Percentiles rank a stretch among this genome's conserved stretches.
Evolutionary conservation across 2,113 vertebrate genomes (phyloP).

Genomic region (Tachysurus fulvidraco): DNA sequence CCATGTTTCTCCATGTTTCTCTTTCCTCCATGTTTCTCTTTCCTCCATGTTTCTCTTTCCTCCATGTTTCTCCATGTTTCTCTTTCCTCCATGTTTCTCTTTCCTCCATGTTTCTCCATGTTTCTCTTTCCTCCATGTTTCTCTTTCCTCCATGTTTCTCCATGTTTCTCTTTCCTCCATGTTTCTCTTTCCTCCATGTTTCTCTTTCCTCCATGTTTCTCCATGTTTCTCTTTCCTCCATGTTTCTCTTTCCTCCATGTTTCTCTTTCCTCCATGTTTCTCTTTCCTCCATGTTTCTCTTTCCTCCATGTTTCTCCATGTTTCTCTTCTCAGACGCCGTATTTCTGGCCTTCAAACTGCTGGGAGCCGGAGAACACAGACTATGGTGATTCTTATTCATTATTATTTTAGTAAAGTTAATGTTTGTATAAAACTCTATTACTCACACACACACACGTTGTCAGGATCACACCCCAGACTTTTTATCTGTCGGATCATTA

Average conservation of each 20-base stretch:
- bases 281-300: conserved; percentile 50
- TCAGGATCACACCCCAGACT: too few species aligned
- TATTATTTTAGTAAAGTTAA: background rate
- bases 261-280: conserved; percentile 40
- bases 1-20: conserved; percentile 47
- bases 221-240: conserved; percentile 44
- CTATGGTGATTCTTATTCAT: conserved; percentile 77
- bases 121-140: conserved; percentile 41
- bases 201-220: conserved; percentile 47
- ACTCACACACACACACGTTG: too few species aligned
- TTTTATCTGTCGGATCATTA: too few species aligned
- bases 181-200: conserved; percentile 41
- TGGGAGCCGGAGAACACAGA: conserved; percentile 99
- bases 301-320: background rate
- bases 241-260: conserved; percentile 41
- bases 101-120: conserved; percentile 39
- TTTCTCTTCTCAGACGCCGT: conserved; percentile 34
- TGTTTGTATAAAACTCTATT: background rate
- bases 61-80: conserved; percentile 40
- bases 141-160: conserved; percentile 51
- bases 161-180: conserved; percentile 39
- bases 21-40: conserved; percentile 44
- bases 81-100: conserved; percentile 50
- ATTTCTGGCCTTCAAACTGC: conserved; percentile 63
- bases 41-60: conserved; percentile 42